These are phyloP conservation scores for Mnemiopsis leidyi DNA, from an alignment of 37 sponge, comb jelly and placozoan genomes.

Conservation along the genomic window DNA sequence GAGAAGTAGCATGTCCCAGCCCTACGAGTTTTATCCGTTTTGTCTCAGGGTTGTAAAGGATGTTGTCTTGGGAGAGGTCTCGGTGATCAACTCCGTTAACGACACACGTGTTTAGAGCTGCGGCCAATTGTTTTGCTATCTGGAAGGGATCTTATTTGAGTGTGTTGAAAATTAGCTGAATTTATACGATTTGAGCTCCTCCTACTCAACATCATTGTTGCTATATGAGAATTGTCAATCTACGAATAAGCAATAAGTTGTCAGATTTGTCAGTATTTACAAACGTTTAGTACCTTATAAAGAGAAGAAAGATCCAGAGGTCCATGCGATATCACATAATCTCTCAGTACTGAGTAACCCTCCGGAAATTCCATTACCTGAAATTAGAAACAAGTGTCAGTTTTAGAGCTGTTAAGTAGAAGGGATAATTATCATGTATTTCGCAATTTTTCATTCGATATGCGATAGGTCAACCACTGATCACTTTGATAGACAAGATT, in stretches of 20 bases:
- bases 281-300: background rate
- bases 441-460: no score
- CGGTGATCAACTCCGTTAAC: conserved; percentile 61
- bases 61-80: conserved; percentile 52
- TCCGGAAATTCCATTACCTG: conserved; percentile 61
- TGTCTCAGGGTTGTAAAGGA: conserved; percentile 49
- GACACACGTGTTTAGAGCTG: conserved; percentile 60
- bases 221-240: no score
- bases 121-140: conserved; percentile 15
- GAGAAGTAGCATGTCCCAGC: conserved; percentile 19
- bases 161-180: no score
- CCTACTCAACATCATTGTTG: no score
- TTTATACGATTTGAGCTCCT: no score
- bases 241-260: no score
- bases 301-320: conserved; percentile 28
- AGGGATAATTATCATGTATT: no score
- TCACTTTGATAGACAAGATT: no score
- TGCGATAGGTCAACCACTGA: no score
- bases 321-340: conserved; percentile 37
- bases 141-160: background rate
- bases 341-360: conserved; percentile 47
- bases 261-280: no score
- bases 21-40: conserved; percentile 65
- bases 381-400: no score
- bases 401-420: no score